These are phyloP conservation scores for Hypanus sabinus DNA, from an alignment of 2,113 vertebrate genomes.

Conservation along the genomic window DNA sequence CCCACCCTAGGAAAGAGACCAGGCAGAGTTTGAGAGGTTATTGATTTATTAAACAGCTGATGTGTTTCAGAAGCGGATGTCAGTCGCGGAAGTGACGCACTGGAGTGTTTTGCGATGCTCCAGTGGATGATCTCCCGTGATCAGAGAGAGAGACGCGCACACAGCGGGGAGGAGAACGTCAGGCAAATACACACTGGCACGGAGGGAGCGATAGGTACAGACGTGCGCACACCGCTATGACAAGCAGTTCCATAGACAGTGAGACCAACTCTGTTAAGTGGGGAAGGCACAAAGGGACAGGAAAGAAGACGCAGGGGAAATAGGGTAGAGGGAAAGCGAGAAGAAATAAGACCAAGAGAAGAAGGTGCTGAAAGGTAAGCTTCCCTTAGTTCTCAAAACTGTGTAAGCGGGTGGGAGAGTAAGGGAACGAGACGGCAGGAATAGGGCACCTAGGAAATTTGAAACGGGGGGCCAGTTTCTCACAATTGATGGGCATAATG, in stretches of 20 bases:
- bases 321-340: background rate
- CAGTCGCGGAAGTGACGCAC: background rate
- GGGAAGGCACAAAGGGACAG: constrained; percentile 46
- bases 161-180: background rate
- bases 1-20: no score
- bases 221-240: background rate
- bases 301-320: constrained; percentile 43
- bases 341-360: background rate
- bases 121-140: background rate
- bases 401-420: no score
- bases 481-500: no score
- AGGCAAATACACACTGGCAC: background rate
- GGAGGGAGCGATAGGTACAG: no score
- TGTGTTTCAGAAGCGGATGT: background rate
- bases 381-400: no score
- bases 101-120: background rate
- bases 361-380: no score
- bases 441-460: constrained; percentile 31
- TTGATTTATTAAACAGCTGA: no score
- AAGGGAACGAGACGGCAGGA: background rate
- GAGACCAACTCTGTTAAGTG: constrained; percentile 45
- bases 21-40: no score
- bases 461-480: background rate
- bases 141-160: background rate
- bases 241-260: background rate